Base-by-base conservation (phyloP, 2,888 invertebrate genomes). In the Serripes groenlandicus region DNA sequence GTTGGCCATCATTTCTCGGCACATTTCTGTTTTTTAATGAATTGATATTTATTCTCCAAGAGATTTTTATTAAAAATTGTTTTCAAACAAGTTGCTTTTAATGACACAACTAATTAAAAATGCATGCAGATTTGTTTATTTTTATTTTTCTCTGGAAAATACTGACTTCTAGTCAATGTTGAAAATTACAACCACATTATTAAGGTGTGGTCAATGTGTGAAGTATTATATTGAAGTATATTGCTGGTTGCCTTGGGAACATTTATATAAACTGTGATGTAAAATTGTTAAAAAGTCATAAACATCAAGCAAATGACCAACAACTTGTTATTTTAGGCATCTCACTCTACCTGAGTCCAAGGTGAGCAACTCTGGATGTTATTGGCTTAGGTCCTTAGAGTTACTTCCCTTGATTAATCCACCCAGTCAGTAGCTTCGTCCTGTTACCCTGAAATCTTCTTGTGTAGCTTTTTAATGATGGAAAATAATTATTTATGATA, bases 351-450 rank as follows among this genome's bases (percentile, higher is more conserved):
- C 42, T 77, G 78, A 72, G 73, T 62, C 68, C 72, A 86, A 86
- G 86, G 86, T 86, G 86, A 86, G 86, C 83, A 58, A 86, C 86
- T 86, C 86, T 86, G 86, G 86, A 86, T 83, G 86, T 83, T 78
- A 78, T 78, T 86, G 86, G 86, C 86, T 86, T 86, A 86, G 83
- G 86, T 83, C 81, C 81, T 83, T 86, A 86, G 86, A 86, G 78
- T 86, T 83, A 75, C 72, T 78, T 86, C 81, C 83, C 86, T 79
- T 76, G 77, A 82, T 83, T 86, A 80, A 78, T 83, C 81, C 83
- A 79, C 86, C 86, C 81, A 83, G 81, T 76, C 86, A 86, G 86
- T 86, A 86, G 86, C 86, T 86, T 86, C 76, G 81, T 78, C 83
- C 75, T 78, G 83, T 86, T 76, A 83, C 86, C 86, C 81, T 72